Evolutionary conservation across 2,797 vertebrate genomes (phyloP), one percentile per base, ranked within the genome.

Genomic region (Lepilemur septentrionalis): DNA sequence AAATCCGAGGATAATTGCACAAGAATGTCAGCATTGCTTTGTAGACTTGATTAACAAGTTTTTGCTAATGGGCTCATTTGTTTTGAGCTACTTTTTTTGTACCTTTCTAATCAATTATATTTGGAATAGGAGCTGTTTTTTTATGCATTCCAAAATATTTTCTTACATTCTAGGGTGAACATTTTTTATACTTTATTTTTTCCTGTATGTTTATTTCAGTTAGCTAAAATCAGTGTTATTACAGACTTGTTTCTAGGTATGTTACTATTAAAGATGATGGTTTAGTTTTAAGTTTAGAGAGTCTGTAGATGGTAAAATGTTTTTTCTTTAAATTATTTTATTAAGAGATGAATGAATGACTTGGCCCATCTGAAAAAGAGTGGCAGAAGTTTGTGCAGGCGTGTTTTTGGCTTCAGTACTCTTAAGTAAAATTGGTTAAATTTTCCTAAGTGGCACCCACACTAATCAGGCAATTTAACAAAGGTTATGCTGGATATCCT

Each of bases 241-340:
- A 70, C 17, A 41, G 43, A 69, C 43, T 81, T 90, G 11, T 78
- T 91, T 89, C 69, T 43, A 78, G 38, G 52, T 69, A 23, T 83
- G 41, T 80, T 65, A 76, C 55, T 2, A 2, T 46, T 88, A 32
- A 92, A 78, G 22, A 32, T 94, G 67, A 65, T 83, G 52, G 43
- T 72, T 92, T 89, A 23, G 7, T 84, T 83, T 93, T 96, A 89
- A 93, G 41, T 89, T 93, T 78, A n/a, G 82, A 75, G 75, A 82
- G 48, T 52, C 22, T 93, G 4, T 83, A n/a, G 28, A 46, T 93
- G 38, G 22, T 76, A 92, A 89, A 55, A 85, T 76, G 17, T 11
- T 75, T 90, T 92, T n/a, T 41, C 22, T 81, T 78, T 69, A 91
- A 93, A 43, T 69, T 85, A 57, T 17, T 67, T 65, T 91, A 41